Evolutionary conservation across 2,113 vertebrate genomes (phyloP).

Genomic region (Parus major): DNA sequence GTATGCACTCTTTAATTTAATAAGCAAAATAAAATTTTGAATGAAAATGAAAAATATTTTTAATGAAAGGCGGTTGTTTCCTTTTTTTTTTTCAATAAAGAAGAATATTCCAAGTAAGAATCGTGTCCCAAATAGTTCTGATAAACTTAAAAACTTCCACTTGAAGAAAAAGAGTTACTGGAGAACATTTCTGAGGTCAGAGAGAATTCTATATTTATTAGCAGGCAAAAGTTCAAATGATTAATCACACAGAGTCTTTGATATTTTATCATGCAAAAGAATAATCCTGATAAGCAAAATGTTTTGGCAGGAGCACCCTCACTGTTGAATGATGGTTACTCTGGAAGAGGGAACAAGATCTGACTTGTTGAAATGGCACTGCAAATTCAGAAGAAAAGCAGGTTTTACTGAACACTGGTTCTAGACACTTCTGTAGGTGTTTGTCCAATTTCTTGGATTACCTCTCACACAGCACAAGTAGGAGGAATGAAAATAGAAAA

Average conservation of each 20-base stretch:
- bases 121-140: neutral
- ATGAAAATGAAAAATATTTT: neutral
- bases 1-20: neutral
- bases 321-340: neutral
- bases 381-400: slow-evolving; percentile 21
- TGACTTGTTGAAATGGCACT: neutral
- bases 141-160: neutral
- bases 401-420: neutral
- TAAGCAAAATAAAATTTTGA: neutral
- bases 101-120: neutral
- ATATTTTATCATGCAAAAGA: slow-evolving; percentile 11
- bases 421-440: neutral
- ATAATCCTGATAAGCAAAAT: neutral
- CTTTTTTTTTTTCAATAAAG: neutral
- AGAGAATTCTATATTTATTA: neutral
- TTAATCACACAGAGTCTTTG: neutral
- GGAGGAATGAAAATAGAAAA: neutral
- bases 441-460: neutral
- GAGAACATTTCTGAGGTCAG: neutral
- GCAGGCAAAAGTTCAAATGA: neutral
- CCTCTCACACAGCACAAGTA: neutral
- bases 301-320: neutral
- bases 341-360: neutral
- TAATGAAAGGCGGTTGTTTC: neutral
- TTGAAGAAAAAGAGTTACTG: neutral